Conservation (phyloP, 2,113 vertebrate genomes). For the Melanostigma gelatinosum region DNA sequence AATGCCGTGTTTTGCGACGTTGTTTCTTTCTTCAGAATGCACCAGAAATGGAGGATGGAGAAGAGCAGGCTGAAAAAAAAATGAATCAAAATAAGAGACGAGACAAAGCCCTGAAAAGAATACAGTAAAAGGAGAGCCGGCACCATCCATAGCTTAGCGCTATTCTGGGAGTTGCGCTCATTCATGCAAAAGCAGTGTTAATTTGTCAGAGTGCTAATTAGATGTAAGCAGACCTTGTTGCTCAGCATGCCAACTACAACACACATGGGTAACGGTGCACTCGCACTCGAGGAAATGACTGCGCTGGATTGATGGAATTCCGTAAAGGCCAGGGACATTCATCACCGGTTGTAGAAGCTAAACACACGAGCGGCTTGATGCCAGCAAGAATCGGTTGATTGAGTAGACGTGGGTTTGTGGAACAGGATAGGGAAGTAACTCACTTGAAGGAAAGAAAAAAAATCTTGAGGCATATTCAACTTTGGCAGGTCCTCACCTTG, state of each 20-base stretch:
- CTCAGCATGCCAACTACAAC: constrained; percentile 57
- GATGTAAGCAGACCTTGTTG: constrained; percentile 43
- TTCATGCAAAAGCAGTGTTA: constrained; percentile 36
- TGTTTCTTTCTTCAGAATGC: background rate
- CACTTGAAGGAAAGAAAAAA: constrained; percentile 27
- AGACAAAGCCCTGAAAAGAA: background rate
- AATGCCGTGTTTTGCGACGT: background rate
- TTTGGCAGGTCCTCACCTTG: constrained; percentile 53
- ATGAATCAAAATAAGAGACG: background rate
- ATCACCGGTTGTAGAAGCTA: constrained; percentile 54
- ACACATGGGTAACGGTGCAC: constrained; percentile 38
- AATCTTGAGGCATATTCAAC: constrained; percentile 43
- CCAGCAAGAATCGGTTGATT: constrained; percentile 41
- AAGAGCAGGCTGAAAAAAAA: background rate
- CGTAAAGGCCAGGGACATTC: constrained; percentile 53
- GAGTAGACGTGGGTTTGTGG: constrained; percentile 29
- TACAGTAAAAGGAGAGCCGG: constrained; percentile 11
- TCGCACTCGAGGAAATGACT: constrained; percentile 39
- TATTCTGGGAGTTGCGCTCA: constrained; percentile 46
- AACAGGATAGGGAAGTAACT: constrained; percentile 40
- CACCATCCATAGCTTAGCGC: background rate
- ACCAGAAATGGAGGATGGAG: background rate
- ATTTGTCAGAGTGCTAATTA: constrained; percentile 66
- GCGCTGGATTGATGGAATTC: constrained; percentile 53
- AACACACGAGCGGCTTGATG: constrained; percentile 43